Conservation (phyloP, 2,113 vertebrate species). For the Cottus gobio region DNA sequence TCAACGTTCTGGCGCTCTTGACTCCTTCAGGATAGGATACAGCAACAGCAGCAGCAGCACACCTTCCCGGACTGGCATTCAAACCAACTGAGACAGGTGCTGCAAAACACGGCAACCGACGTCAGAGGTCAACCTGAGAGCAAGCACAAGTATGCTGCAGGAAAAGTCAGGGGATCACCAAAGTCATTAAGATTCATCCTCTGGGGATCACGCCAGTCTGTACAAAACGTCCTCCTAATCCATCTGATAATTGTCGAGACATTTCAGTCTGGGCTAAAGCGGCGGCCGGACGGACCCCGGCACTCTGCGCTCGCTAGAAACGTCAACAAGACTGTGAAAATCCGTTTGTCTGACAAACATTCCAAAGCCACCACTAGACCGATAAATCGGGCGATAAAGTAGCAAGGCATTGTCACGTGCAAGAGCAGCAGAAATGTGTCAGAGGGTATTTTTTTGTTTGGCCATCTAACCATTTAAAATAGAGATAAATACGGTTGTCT, state of each 20-base stretch:
- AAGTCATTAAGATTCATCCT: constrained; percentile 13
- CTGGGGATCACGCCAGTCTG: neutral
- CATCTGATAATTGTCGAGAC: constrained; percentile 16
- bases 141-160: neutral
- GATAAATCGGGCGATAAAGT: neutral
- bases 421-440: neutral
- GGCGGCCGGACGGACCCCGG: neutral
- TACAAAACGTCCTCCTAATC: constrained; percentile 9
- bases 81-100: neutral
- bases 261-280: constrained; percentile 7
- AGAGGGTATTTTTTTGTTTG: too few relatives aligned
- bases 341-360: neutral
- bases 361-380: neutral
- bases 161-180: constrained; percentile 8
- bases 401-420: neutral
- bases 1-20: neutral
- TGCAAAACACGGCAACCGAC: neutral
- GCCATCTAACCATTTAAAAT: too few relatives aligned
- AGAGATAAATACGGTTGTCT: too few relatives aligned
- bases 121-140: neutral
- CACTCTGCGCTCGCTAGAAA: neutral
- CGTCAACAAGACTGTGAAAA: neutral
- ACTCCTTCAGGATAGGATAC: neutral
- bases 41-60: neutral
- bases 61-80: neutral